Percentiles rank a stretch among this genome's conserved stretches.
Conservation (phyloP, 2,888 invertebrate genomes). For the Ellobium chinense region DNA sequence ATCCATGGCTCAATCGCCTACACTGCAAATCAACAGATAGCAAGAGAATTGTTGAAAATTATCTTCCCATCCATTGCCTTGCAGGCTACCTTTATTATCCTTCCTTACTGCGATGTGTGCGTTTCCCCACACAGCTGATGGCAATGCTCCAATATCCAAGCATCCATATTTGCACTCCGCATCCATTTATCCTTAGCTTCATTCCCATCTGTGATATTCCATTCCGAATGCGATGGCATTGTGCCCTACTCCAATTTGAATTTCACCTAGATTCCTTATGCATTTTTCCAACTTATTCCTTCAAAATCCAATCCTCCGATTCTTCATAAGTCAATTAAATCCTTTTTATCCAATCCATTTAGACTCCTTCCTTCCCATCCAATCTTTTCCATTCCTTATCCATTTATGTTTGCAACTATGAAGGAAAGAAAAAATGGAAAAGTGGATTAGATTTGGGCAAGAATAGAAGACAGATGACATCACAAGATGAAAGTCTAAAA, state of each 20-base stretch:
- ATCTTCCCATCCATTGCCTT: background rate
- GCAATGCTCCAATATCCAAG: background rate
- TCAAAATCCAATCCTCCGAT: constrained; percentile 3
- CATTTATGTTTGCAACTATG: constrained; percentile 38
- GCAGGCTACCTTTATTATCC: background rate
- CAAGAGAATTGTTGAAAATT: background rate
- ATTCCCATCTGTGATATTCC: constrained; percentile 14
- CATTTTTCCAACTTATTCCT: constrained; percentile 1
- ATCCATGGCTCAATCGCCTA: background rate
- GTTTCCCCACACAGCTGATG: no score
- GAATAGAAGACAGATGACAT: background rate
- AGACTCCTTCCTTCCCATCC: constrained; percentile 22
- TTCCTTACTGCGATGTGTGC: background rate
- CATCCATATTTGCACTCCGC: background rate
- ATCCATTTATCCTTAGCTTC: background rate
- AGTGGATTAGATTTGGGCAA: constrained; percentile 15
- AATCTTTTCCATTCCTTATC: constrained; percentile 48
- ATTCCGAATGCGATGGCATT: background rate
- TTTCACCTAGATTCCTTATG: constrained; percentile 17
- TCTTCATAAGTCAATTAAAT: background rate
- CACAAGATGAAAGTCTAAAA: no score
- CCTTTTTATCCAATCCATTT: background rate
- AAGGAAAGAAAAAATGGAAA: constrained; percentile 33
- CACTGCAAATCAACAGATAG: background rate
- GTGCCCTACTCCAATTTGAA: background rate